These are phyloP conservation scores for Drosophila nr. fundita DNA, from an alignment of 2,888 invertebrate species.

Conservation along the genomic window DNA sequence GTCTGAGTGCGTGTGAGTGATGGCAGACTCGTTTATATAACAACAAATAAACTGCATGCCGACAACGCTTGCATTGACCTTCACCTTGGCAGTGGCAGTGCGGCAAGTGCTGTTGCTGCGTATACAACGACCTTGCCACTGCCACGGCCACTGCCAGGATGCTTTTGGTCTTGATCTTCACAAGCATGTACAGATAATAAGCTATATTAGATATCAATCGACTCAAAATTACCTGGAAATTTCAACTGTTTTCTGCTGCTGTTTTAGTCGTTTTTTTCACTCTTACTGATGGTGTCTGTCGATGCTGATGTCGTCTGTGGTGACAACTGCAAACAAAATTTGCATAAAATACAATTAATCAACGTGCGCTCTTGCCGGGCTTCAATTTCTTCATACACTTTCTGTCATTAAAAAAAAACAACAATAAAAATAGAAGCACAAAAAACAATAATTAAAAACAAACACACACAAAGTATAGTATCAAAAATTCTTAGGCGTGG, in stretches of 20 bases:
- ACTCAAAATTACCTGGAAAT: constrained; percentile 47
- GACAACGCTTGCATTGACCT: constrained; percentile 66
- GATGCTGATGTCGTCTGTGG: not conserved
- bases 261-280: constrained; percentile 5
- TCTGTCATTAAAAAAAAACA: constrained; percentile 26
- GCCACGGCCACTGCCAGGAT: constrained; percentile 22
- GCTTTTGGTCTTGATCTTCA: constrained; percentile 65
- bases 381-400: constrained; percentile 54
- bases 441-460: constrained; percentile 30
- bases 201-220: constrained; percentile 19
- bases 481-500: constrained; percentile 39
- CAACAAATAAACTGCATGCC: constrained; percentile 69
- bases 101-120: constrained; percentile 23
- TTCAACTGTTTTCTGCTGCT: not conserved
- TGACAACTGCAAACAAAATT: constrained; percentile 60
- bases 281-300: not conserved
- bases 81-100: constrained; percentile 73
- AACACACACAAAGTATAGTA: constrained; percentile 39
- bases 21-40: constrained; percentile 64
- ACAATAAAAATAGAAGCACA: constrained; percentile 13
- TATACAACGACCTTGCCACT: constrained; percentile 41
- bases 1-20: constrained; percentile 18
- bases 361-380: constrained; percentile 49
- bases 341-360: constrained; percentile 65
- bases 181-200: constrained; percentile 17